Conservation (phyloP, 2,113 vertebrate genomes). For the Semnornis frantzii region DNA sequence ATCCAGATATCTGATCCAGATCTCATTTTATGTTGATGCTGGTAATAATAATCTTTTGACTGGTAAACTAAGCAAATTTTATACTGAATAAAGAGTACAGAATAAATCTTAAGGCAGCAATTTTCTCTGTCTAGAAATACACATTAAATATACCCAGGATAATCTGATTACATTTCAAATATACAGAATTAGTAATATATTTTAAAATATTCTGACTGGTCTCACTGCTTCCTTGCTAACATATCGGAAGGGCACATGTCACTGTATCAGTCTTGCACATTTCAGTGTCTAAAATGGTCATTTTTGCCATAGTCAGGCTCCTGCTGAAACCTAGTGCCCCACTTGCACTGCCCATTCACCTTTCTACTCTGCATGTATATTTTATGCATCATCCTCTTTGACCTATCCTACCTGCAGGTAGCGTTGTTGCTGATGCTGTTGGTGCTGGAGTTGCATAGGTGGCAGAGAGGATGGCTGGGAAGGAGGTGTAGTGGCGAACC, state of each 20-base stretch:
- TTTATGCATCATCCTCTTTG: not conserved
- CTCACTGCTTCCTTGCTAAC: not conserved
- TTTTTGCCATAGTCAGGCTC: not conserved
- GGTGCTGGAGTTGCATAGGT: constrained; percentile 75
- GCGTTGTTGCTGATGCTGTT: constrained; percentile 71
- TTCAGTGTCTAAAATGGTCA: not conserved
- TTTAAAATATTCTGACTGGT: not conserved
- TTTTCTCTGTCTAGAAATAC: constrained; percentile 29
- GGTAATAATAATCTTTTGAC: constrained; percentile 49
- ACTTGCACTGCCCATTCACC: not conserved
- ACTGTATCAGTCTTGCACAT: not conserved
- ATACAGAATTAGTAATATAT: not conserved
- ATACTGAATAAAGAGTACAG: constrained; percentile 24
- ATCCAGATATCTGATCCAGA: constrained; percentile 40
- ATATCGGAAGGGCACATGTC: not conserved
- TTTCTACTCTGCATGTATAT: not conserved
- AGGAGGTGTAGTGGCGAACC: constrained; percentile 67
- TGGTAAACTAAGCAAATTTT: constrained; percentile 50
- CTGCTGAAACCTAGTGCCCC: not conserved
- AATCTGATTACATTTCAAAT: constrained; percentile 29
- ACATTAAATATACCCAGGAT: constrained; percentile 18
- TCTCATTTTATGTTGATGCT: constrained; percentile 33
- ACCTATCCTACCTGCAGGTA: constrained; percentile 77
- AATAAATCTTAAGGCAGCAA: constrained; percentile 36
- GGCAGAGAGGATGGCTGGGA: constrained; percentile 71